Evolutionary conservation across 2,888 invertebrate genomes (phyloP).

Genomic region (Vanessa cardui): DNA sequence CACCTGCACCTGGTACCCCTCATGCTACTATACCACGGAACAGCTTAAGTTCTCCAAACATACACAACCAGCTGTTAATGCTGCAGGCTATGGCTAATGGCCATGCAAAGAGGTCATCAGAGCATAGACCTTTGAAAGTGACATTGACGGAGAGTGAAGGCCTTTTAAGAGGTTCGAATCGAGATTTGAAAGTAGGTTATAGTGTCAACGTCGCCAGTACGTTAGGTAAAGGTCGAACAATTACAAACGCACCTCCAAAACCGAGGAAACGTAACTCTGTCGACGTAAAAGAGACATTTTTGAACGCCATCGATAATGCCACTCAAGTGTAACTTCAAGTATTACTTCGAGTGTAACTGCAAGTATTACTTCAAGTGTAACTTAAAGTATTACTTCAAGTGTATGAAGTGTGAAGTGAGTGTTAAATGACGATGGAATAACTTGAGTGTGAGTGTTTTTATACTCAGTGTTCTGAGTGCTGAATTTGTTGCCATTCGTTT

Average conservation of each 20-base stretch:
- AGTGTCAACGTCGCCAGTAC: conserved; percentile 66
- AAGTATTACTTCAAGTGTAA: conserved; percentile 86
- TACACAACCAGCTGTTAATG: conserved; percentile 76
- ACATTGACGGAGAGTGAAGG: conserved; percentile 66
- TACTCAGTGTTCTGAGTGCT: background rate
- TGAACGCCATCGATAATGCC: conserved; percentile 92
- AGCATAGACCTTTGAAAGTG: conserved; percentile 66
- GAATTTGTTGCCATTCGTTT: too few species aligned
- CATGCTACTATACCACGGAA: conserved; percentile 74
- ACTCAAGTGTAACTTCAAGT: conserved; percentile 87
- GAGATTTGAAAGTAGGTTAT: conserved; percentile 60
- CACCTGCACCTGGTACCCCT: conserved; percentile 79
- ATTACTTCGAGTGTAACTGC: conserved; percentile 86
- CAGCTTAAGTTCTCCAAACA: conserved; percentile 79
- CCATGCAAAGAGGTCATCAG: conserved; percentile 48
- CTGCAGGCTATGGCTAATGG: conserved; percentile 68
- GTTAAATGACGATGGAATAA: background rate
- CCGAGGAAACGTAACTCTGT: conserved; percentile 88
- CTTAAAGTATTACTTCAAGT: conserved; percentile 83
- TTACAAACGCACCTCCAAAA: conserved; percentile 90
- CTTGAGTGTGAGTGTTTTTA: background rate
- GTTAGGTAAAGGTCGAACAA: conserved; percentile 77
- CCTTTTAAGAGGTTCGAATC: conserved; percentile 54
- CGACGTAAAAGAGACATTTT: conserved; percentile 86
- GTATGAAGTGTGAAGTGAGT: conserved; percentile 59